These are phyloP conservation scores for Osmerus eperlanus DNA, from an alignment of 2,113 vertebrate species.

Conservation along the genomic window DNA sequence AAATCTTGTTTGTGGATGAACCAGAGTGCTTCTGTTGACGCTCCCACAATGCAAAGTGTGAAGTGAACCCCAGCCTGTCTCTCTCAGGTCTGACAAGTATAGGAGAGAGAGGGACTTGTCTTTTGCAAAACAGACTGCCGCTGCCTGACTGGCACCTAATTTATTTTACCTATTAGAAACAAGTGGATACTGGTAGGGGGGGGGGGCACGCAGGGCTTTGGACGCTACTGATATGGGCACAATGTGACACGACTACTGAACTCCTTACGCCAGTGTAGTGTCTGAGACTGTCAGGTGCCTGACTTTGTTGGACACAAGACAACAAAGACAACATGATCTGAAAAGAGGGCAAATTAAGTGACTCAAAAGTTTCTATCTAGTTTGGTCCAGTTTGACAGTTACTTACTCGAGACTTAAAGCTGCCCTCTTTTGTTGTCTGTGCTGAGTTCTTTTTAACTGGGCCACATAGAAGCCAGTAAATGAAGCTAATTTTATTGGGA, in stretches of 20 bases:
- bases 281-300: slow-evolving; percentile 39
- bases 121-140: slow-evolving; percentile 29
- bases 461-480: slow-evolving; percentile 53
- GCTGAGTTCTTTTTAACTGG: slow-evolving; percentile 45
- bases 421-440: slow-evolving; percentile 21
- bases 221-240: neutral
- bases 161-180: slow-evolving; percentile 54
- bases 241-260: slow-evolving; percentile 41
- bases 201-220: slow-evolving; percentile 18
- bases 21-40: slow-evolving; percentile 37
- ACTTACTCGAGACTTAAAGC: slow-evolving; percentile 11
- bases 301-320: slow-evolving; percentile 44
- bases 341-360: slow-evolving; percentile 36
- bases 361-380: slow-evolving; percentile 16
- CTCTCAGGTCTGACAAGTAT: slow-evolving; percentile 36
- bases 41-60: slow-evolving; percentile 29
- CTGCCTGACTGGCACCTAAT: slow-evolving; percentile 57
- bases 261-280: slow-evolving; percentile 10
- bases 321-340: slow-evolving; percentile 5
- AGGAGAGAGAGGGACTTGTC: slow-evolving; percentile 30
- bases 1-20: slow-evolving; percentile 25
- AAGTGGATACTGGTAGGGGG: slow-evolving; percentile 45
- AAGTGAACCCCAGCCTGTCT: slow-evolving; percentile 38
- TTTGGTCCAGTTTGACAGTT: slow-evolving; percentile 6
- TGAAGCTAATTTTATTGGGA: slow-evolving; percentile 27